Evolutionary conservation across 2,113 vertebrate genomes (phyloP).

Genomic region (Dendrocopos noguchii): DNA sequence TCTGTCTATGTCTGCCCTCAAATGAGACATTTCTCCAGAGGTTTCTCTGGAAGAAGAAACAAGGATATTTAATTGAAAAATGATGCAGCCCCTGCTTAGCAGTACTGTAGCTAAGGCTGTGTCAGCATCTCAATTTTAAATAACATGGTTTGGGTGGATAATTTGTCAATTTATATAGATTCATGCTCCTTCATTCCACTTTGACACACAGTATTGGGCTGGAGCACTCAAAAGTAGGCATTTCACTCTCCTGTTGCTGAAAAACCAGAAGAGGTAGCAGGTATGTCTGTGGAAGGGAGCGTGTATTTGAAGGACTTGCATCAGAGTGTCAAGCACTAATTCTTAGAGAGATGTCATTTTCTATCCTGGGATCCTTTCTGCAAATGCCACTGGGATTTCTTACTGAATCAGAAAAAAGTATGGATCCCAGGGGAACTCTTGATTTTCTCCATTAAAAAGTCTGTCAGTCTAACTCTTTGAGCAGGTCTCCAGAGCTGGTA

Average conservation of each 20-base stretch:
- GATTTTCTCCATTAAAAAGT: slow-evolving; percentile 72
- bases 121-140: slow-evolving; percentile 55
- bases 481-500: slow-evolving; percentile 55
- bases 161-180: slow-evolving; percentile 41
- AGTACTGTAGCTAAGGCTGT: slow-evolving; percentile 5
- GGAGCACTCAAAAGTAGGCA: not conserved
- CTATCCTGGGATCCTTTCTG: slow-evolving; percentile 64
- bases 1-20: slow-evolving; percentile 21
- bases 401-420: slow-evolving; percentile 53
- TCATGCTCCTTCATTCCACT: slow-evolving; percentile 24
- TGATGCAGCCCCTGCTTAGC: slow-evolving; percentile 7
- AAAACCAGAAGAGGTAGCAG: not conserved
- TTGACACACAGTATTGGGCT: not conserved
- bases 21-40: slow-evolving; percentile 22
- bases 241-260: not conserved
- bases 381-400: slow-evolving; percentile 62
- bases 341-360: slow-evolving; percentile 61
- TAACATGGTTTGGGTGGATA: slow-evolving; percentile 38
- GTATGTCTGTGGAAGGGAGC: not conserved
- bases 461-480: slow-evolving; percentile 70
- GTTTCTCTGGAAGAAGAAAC: slow-evolving; percentile 27
- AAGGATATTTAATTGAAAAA: slow-evolving; percentile 49
- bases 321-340: slow-evolving; percentile 65
- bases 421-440: slow-evolving; percentile 26
- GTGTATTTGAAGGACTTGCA: slow-evolving; percentile 8